Percentiles rank a stretch among this genome's conserved stretches.
These are phyloP conservation scores for Apostichopus japonicus DNA, from an alignment of 35 echinoderm and acorn worm species.

Conservation along the genomic window DNA sequence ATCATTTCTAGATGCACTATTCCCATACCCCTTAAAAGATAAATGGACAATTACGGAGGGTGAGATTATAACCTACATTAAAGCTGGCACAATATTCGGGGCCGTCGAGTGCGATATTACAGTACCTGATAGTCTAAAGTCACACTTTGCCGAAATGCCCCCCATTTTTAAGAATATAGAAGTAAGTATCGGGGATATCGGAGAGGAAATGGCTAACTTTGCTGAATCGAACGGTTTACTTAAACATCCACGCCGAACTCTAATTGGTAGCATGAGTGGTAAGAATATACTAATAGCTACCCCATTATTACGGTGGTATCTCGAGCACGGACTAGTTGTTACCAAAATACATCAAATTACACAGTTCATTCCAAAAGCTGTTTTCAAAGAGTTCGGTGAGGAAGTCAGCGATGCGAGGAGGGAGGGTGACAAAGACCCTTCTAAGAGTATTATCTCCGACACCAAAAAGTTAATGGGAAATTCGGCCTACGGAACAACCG, in stretches of 20 bases:
- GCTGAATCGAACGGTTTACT: not conserved
- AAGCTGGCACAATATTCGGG: constrained; percentile 11
- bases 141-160: not conserved
- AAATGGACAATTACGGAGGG: not conserved
- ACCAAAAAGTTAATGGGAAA: constrained; percentile 66
- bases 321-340: constrained; percentile 5
- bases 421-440: constrained; percentile 55
- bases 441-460: constrained; percentile 61
- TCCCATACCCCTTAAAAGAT: constrained; percentile 3
- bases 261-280: constrained; percentile 55
- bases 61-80: not conserved
- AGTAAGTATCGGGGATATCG: not conserved
- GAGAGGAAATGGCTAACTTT: constrained; percentile 37
- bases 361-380: constrained; percentile 41
- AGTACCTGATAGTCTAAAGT: not conserved
- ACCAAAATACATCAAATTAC: constrained; percentile 41
- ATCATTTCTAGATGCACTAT: not conserved
- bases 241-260: constrained; percentile 2
- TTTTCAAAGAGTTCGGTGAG: constrained; percentile 53
- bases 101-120: not conserved
- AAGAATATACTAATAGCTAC: constrained; percentile 31
- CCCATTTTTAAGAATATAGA: not conserved
- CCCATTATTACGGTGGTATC: no score
- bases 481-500: constrained; percentile 60
- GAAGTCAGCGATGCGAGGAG: constrained; percentile 26